These are phyloP conservation scores for Lepidurus packardi DNA, from an alignment of 1,140 invertebrate species.

Conservation along the genomic window DNA sequence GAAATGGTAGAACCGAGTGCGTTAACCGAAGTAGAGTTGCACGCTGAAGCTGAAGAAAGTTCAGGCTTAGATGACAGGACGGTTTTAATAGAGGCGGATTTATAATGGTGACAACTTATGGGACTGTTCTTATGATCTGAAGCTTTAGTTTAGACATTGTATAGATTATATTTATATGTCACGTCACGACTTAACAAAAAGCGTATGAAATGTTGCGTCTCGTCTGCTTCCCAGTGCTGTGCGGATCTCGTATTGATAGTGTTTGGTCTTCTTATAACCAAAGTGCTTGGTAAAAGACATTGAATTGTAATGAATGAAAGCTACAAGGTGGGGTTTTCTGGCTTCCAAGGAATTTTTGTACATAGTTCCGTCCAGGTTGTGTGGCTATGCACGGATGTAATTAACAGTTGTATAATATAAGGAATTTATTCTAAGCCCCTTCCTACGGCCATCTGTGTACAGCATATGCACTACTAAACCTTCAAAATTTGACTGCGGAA, in stretches of 20 bases:
- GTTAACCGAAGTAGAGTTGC: not conserved
- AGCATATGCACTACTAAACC: too few species aligned
- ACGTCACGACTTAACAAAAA: not conserved
- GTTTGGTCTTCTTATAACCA: not conserved
- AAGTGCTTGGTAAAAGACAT: not conserved
- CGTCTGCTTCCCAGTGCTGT: conserved; percentile 9
- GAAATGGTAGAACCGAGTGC: not conserved
- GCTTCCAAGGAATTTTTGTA: conserved; percentile 1
- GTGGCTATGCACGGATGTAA: conserved; percentile 18
- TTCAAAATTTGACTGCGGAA: too few species aligned
- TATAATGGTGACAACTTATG: not conserved
- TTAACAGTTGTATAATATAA: not conserved
- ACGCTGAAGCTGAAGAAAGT: not conserved
- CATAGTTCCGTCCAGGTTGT: conserved; percentile 14
- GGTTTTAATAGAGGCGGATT: not conserved
- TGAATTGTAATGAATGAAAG: not conserved
- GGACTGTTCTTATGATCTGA: not conserved
- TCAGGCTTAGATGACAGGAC: not conserved
- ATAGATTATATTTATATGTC: conserved; percentile 20
- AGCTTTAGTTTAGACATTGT: not conserved
- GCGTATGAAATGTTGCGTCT: not conserved
- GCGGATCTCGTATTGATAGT: not conserved
- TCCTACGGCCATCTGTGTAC: not conserved
- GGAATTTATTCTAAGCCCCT: not conserved
- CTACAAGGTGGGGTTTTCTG: not conserved